Evolutionary conservation across 92 coral and sea anemone species (phyloP), one percentile per base, ranked within the genome.

Genomic region (Zoanthus sociatus): DNA sequence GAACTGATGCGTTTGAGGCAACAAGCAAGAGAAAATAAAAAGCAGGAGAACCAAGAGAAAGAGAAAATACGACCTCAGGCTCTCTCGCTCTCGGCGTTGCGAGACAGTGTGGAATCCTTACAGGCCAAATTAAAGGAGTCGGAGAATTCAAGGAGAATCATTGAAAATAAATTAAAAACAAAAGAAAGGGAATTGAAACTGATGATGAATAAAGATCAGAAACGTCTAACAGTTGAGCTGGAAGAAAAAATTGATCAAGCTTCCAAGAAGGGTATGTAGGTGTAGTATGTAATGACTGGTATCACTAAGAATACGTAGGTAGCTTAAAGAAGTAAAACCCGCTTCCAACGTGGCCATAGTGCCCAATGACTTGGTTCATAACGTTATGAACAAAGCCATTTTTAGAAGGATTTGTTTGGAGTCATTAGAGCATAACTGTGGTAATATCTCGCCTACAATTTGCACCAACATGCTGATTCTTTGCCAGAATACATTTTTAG

Each of bases 201-300:
- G 44, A 4, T 20, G 56, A 5, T 42, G 21, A 63, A 81, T 15
- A 42, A 44, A 16, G 73, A 66, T 16, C 74, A 81, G 12, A 64
- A 16, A 33, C 60, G 15, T 66, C 46, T 44, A 21, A 46, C 74
- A 21, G 46, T 51, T 4, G 75, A 81, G 75, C 15, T 81, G 30
- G 74, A 81, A 81, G 73, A 20, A 20, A 74, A 58, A 45, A 47
- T 81, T 45, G 75, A 81, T 47, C 73, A 21, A 81, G 74, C 74
- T 11, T 12, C 85, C 9, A 50, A 33, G 16, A 12, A 58, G 21
- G 85, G 73, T 64, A 47, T 46, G 44, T 16, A 66, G 37, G 5
- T 26, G 13, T 12, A 31, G 13, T 12, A 31, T 31, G 7, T 17
- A 37, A 4, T 9, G 33, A 0, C 56, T 78, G 15, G 3, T 37